Evolutionary conservation across 2,113 vertebrate species (phyloP).

Genomic region (Mustelus asterias): DNA sequence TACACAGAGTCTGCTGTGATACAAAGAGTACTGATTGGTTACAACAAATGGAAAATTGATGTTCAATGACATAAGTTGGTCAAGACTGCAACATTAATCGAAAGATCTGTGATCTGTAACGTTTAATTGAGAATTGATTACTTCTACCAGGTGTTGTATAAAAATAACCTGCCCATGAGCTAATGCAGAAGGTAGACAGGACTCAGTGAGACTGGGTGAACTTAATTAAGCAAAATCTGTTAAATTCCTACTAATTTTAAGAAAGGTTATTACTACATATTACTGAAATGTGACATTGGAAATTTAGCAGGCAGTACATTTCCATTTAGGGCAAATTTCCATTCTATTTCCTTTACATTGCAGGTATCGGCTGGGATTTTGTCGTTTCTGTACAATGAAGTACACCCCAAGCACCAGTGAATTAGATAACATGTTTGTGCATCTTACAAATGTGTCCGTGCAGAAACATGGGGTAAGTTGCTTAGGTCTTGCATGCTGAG

Average conservation of each 20-base stretch:
- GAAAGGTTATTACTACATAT: background rate
- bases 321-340: background rate
- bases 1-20: background rate
- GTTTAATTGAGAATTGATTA: background rate
- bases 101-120: background rate
- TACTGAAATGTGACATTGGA: background rate
- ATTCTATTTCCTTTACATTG: constrained; percentile 41
- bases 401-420: constrained; percentile 96
- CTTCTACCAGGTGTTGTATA: background rate
- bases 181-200: background rate
- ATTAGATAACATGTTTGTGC: constrained; percentile 97
- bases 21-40: background rate
- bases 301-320: background rate
- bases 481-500: background rate
- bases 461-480: constrained; percentile 86
- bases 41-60: background rate
- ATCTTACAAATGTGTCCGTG: constrained; percentile 96
- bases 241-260: background rate
- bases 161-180: background rate
- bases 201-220: background rate
- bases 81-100: background rate
- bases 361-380: constrained; percentile 96
- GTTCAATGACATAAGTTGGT: background rate
- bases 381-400: constrained; percentile 94
- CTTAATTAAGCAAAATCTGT: background rate